Conservation (phyloP, 2,797 vertebrate species). For the Benthosema pterotum region DNA sequence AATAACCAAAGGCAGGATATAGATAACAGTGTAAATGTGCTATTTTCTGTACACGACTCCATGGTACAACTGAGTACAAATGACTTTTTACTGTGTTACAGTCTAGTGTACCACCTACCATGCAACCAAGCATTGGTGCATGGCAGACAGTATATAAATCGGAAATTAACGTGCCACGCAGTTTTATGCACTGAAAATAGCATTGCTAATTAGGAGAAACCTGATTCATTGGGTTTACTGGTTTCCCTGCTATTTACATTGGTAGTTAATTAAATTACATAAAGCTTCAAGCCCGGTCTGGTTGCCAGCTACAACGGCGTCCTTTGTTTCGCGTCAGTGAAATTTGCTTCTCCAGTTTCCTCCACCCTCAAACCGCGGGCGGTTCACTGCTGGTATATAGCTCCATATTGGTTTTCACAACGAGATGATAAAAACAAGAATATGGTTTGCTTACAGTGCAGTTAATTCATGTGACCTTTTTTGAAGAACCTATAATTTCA, state of each 20-base stretch:
- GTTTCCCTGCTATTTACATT: constrained; percentile 8
- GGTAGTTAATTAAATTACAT: constrained; percentile 35
- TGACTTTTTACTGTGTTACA: constrained; percentile 10
- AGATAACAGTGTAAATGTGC: too few relatives aligned
- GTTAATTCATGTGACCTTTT: constrained; percentile 48
- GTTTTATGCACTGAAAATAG: constrained; percentile 3
- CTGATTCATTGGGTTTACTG: not conserved
- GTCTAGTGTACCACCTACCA: constrained; percentile 10
- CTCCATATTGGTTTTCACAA: constrained; percentile 24
- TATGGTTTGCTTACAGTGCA: constrained; percentile 32
- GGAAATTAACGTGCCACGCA: not conserved
- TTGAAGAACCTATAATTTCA: constrained; percentile 41
- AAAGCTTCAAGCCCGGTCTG: constrained; percentile 22
- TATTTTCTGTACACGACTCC: too few relatives aligned
- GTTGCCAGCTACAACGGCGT: constrained; percentile 31
- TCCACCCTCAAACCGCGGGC: constrained; percentile 40
- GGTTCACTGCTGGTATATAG: constrained; percentile 23
- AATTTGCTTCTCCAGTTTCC: constrained; percentile 29
- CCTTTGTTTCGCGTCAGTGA: constrained; percentile 33
- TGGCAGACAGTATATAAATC: constrained; percentile 6
- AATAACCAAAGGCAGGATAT: too few relatives aligned
- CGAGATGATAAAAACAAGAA: not conserved
- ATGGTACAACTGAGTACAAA: too few relatives aligned
- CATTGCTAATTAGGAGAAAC: not conserved
- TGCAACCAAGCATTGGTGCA: constrained; percentile 23